A percentile compares a stretch with the other conserved stretches of the same genome.
Evolutionary conservation across 2,888 invertebrate genomes (phyloP).

Genomic region (Cephus pygmeus): DNA sequence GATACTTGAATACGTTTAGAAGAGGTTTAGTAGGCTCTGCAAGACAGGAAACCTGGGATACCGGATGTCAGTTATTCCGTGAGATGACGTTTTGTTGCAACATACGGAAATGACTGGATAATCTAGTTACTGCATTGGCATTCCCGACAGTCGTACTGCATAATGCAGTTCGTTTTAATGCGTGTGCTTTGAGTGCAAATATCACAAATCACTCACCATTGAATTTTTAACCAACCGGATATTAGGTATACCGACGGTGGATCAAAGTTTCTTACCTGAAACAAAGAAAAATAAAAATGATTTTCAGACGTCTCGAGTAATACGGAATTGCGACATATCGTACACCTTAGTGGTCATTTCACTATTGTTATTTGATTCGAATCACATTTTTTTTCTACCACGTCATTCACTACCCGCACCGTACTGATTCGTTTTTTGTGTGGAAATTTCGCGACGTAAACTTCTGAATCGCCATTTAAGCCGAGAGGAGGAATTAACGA

Average conservation of each 20-base stretch:
- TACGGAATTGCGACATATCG: not conserved
- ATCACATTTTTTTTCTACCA: not conserved
- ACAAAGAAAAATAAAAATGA: not conserved
- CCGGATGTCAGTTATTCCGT: not conserved
- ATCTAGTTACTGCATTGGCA: not conserved
- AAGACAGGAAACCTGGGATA: not conserved
- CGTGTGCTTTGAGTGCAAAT: not conserved
- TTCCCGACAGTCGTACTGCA: not conserved
- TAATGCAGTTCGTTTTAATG: not conserved
- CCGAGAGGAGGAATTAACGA: not conserved
- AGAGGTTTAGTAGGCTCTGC: not conserved
- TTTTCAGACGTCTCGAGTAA: not conserved
- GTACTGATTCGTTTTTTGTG: not conserved
- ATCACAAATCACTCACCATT: not conserved
- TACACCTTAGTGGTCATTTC: not conserved
- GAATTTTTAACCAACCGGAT: not conserved
- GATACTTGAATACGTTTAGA: not conserved
- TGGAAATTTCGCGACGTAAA: not conserved
- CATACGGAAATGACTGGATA: not conserved
- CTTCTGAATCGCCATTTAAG: not conserved
- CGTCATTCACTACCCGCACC: not conserved
- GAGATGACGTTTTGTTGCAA: not conserved
- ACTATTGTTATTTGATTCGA: not conserved
- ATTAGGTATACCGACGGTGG: not conserved
- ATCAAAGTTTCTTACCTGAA: not conserved